Evolutionary conservation across 2,888 invertebrate genomes (phyloP).

Genomic region (Chaetoderma sp.): DNA sequence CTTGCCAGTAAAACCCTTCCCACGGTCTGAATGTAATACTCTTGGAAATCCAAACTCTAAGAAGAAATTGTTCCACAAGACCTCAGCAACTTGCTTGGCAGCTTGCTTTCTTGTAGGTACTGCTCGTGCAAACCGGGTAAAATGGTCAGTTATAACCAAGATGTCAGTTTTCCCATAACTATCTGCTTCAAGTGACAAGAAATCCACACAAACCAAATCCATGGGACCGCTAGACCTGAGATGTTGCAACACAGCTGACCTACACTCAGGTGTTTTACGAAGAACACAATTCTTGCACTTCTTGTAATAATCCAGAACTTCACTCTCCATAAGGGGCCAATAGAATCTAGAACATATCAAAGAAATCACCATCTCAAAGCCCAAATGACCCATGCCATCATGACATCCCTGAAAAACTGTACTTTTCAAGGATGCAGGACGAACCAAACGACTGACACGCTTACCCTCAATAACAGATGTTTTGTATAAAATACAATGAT

Average conservation of each 20-base stretch:
- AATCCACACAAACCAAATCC: constrained; percentile 32
- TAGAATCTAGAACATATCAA: background rate
- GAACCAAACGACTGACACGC: too few relatives aligned
- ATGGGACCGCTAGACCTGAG: constrained; percentile 21
- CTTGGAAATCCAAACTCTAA: constrained; percentile 30
- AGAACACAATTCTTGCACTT: constrained; percentile 10
- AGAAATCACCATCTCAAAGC: background rate
- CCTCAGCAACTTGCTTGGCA: constrained; percentile 29
- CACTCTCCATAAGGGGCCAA: background rate
- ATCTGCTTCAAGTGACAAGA: constrained; percentile 19
- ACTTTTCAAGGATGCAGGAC: too few relatives aligned
- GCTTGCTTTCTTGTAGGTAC: constrained; percentile 29
- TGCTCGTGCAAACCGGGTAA: constrained; percentile 28
- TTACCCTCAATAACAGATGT: too few relatives aligned
- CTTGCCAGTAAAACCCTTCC: constrained; percentile 22
- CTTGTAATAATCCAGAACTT: background rate
- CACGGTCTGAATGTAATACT: constrained; percentile 27
- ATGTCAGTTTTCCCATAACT: constrained; percentile 27
- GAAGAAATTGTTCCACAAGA: constrained; percentile 24
- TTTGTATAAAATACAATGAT: too few relatives aligned
- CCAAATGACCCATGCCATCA: background rate
- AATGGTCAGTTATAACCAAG: constrained; percentile 34
- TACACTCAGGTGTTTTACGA: constrained; percentile 11
- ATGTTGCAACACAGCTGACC: background rate
- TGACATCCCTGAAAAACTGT: too few relatives aligned